Base-by-base conservation (phyloP, 2,113 vertebrate species). In the Ramphastos sulfuratus region DNA sequence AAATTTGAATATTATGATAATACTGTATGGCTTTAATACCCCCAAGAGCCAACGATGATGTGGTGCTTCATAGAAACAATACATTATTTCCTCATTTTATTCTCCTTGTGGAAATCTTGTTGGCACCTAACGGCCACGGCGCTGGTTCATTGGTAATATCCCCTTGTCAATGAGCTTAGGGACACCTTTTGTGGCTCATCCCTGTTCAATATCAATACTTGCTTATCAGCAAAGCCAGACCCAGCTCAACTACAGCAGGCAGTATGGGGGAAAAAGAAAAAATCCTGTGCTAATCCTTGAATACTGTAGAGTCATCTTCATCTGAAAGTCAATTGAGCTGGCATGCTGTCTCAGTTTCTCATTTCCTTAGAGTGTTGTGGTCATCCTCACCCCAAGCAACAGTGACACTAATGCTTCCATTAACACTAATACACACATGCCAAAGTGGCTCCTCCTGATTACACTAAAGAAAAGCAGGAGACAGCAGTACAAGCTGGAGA, bases 181-280 rank as follows among this genome's bases (percentile, higher is more conserved):
- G 81, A 83, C 30, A 42, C 24, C 50, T 89, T 97, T 73, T 83
- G 65, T 61, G 52, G 35, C 56, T 76, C 37, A 61, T 52, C 31
- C 67, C 67, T 87, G 31, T 39, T 92, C 76, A 60, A 20, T 52
- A 83, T 65, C 89, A 81, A 28, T 28, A 65, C 46, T 55, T 60
- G 44, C 89, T 96, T 92, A 97, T 89, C 95, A 90, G 89, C 78
- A 93, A 90, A 91, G 58, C 52, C 93, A 96, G 87, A 67, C 6
- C 14, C 65, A 89, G 72, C 69, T 93, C 65, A 71, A 13, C 30
- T 44, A 55, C 37, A 78, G n/a, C 21, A 79, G 82, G 31, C 50
- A 69, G 28, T 15, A 50, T 21, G 15, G 15, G 31, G 37, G 12
- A 77, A 93, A 92, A 60, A 90, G 74, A 93, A 93, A 60, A 88